These are phyloP conservation scores for Bufo gargarizans DNA, from an alignment of 2,113 vertebrate genomes.

Conservation along the genomic window DNA sequence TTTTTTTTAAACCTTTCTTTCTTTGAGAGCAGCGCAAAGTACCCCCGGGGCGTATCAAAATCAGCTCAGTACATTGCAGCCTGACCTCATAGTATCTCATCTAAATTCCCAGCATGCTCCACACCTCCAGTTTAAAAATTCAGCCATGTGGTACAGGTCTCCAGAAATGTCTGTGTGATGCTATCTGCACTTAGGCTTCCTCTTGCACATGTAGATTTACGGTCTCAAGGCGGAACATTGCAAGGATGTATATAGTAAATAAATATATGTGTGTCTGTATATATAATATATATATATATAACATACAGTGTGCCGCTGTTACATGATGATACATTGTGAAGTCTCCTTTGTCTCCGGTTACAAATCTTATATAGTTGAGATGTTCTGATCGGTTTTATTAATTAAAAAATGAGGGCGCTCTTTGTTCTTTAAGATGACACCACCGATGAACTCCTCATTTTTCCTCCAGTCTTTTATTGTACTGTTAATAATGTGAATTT, in stretches of 20 bases:
- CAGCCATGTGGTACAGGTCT: slow-evolving; percentile 19
- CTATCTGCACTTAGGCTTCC: neutral
- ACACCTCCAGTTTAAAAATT: slow-evolving; percentile 70
- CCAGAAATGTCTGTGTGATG: slow-evolving; percentile 8
- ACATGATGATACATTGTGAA: neutral
- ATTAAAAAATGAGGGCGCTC: neutral
- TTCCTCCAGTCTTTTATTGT: neutral
- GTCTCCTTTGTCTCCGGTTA: neutral
- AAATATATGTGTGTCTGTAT: too few relatives aligned
- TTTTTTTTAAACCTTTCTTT: slow-evolving; percentile 36
- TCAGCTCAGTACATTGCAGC: slow-evolving; percentile 95
- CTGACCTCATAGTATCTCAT: slow-evolving; percentile 87
- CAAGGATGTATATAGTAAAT: neutral
- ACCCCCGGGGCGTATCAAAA: slow-evolving; percentile 86
- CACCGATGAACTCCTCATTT: neutral
- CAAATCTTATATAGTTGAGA: neutral
- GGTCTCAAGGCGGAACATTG: neutral
- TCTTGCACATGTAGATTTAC: neutral
- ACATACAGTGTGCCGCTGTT: neutral
- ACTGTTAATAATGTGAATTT: neutral
- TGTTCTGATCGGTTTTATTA: neutral
- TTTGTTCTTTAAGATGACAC: neutral
- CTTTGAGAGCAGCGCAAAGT: slow-evolving; percentile 93
- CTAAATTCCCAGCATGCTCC: slow-evolving; percentile 79
- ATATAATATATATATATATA: too few relatives aligned